phyloP scores from a whole-genome alignment of 2,113 vertebrate genomes.

The Marmota flaviventris region DNA sequence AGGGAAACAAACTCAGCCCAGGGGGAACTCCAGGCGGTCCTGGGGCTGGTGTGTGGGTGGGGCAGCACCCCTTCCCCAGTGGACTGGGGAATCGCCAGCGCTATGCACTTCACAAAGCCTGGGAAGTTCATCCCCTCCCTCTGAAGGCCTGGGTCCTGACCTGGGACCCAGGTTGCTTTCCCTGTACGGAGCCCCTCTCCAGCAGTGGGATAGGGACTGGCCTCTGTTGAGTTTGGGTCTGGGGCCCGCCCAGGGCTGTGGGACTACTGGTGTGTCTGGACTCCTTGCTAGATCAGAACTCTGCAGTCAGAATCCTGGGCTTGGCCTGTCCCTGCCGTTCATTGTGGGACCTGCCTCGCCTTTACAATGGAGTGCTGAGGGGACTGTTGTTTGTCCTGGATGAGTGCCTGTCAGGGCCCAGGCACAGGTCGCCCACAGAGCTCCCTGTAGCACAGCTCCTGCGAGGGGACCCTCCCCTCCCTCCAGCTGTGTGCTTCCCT shows the following conservation, averaged over 20 bases:
- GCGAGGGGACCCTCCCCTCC: not conserved
- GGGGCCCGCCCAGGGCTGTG: not conserved
- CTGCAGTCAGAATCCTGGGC: not conserved
- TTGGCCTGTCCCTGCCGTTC: not conserved
- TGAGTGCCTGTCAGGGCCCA: no score
- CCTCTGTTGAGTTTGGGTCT: not conserved
- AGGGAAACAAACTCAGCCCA: not conserved
- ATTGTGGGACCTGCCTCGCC: not conserved
- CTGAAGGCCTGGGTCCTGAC: not conserved
- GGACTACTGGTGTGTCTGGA: rapidly evolving
- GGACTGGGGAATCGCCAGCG: not conserved
- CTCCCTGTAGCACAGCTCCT: not conserved
- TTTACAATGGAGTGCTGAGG: not conserved
- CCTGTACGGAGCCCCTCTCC: not conserved
- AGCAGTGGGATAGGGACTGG: not conserved
- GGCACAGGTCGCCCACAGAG: not conserved
- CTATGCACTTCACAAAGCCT: not conserved
- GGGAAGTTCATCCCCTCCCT: not conserved
- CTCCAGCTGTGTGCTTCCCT: not conserved
- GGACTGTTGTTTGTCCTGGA: not conserved
- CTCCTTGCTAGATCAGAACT: not conserved
- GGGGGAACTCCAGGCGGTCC: not conserved
- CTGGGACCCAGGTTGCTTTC: not conserved
- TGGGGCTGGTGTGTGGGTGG: no score
- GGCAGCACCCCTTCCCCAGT: not conserved